Evolutionary conservation across 2,113 vertebrate genomes (phyloP).

Genomic region (Aythya baeri): DNA sequence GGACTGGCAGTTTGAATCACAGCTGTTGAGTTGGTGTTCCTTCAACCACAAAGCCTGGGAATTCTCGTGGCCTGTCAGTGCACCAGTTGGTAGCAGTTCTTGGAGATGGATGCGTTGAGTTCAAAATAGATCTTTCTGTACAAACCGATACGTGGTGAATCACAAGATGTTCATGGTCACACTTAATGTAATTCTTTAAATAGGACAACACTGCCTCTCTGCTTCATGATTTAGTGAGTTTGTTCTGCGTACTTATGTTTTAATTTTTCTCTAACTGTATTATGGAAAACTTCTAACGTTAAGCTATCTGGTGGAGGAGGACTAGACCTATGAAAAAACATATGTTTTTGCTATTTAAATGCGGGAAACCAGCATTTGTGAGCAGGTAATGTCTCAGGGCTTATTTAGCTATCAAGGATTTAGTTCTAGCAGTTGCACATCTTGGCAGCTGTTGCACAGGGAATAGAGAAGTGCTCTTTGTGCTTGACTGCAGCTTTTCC

Average conservation of each 20-base stretch:
- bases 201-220: background rate
- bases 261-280: background rate
- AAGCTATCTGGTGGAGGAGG: background rate
- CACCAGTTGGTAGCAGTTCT: conserved; percentile 28
- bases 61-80: conserved; percentile 51
- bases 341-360: background rate
- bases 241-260: background rate
- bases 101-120: background rate
- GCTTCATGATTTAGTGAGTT: background rate
- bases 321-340: background rate
- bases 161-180: conserved; percentile 48
- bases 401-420: background rate
- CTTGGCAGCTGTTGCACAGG: background rate
- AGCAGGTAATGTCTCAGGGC: background rate
- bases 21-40: conserved; percentile 66
- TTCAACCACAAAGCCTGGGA: conserved; percentile 25
- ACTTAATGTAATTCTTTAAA: conserved; percentile 38
- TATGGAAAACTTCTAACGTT: background rate
- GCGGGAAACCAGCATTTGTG: background rate
- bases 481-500: background rate
- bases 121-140: conserved; percentile 53
- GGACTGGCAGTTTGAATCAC: conserved; percentile 34
- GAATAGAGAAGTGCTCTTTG: background rate
- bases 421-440: background rate
- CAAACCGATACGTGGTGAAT: background rate